These are phyloP conservation scores for Tiliacea aurago DNA, from an alignment of 2,888 invertebrate genomes.

Conservation along the genomic window DNA sequence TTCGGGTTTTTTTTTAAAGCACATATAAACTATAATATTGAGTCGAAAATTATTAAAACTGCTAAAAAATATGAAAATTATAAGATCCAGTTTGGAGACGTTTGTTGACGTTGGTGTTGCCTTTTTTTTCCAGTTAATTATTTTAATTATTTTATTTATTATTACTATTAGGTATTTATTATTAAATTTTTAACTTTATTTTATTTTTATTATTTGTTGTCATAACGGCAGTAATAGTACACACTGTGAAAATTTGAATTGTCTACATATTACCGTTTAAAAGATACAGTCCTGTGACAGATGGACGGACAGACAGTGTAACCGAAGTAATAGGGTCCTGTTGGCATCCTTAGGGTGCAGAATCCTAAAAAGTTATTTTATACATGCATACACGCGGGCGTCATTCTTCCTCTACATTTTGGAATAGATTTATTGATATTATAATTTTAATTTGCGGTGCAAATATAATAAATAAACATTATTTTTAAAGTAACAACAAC, in stretches of 20 bases:
- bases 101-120: too few species aligned
- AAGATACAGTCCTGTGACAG: background rate
- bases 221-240: background rate
- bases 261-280: background rate
- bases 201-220: background rate
- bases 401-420: background rate
- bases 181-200: background rate
- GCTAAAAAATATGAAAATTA: too few species aligned
- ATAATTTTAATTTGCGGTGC: background rate
- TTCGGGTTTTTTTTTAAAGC: too few species aligned
- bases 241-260: background rate
- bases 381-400: background rate
- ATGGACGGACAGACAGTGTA: too few species aligned
- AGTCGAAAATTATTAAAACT: too few species aligned
- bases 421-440: background rate
- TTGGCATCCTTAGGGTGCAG: background rate
- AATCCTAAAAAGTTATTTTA: background rate
- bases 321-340: too few species aligned
- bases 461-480: background rate
- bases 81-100: too few species aligned
- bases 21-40: too few species aligned
- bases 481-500: background rate
- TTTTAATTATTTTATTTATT: too few species aligned
- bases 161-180: too few species aligned
- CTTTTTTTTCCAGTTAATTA: too few species aligned